Evolutionary conservation across 37 sponge, comb jelly and placozoan genomes (phyloP), one percentile per base, ranked within the genome.

Genomic region (Hormiphora californensis): DNA sequence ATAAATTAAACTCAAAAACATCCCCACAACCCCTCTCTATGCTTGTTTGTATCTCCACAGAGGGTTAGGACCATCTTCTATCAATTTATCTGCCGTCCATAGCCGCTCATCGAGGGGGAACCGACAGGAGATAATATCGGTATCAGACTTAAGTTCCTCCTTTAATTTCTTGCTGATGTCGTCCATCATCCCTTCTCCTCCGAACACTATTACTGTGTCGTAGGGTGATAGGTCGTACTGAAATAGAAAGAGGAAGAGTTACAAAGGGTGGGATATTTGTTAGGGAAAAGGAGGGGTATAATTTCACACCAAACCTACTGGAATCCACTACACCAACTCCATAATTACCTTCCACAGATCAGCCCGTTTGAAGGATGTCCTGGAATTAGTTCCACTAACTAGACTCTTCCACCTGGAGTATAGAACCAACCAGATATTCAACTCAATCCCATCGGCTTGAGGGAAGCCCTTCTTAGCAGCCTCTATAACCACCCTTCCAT

Each of bases 401-500:
- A 62, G 7, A 2, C 67, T 38, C 22, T 30, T 63, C 3, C 37
- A 5, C 43, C 88, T 32, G 19, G 88, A 87, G 40, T 63, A 87
- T 12, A 62, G 62, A 1, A 87, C 88, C 22, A 87, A 63, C 88
- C 88, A 87, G 11, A 63, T 51, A 43, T 87, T 87, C 44, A 87
- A 32, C 62, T 87, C 88, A 0, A 87, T 63, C 9, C 88, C 81
- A 21, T 73, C 46, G n/a, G 81, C 81, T 25, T 36, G 32, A 19
- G 54, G 54, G 68, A 87, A 87, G 4, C 88, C 88, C 1, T 62
- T 40, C 40, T 63, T 62, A 5, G 88, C 88, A 32, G 88, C 88
- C 3, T 65, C 88, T 27, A 87, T 87, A 25, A 87, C 88, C 63
- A 87, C 54, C 43, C 88, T 55, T 22, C 88, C 88, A 39, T 87